Base-by-base conservation (phyloP, 2,888 invertebrate species). In the Drosophila koepferae region DNA sequence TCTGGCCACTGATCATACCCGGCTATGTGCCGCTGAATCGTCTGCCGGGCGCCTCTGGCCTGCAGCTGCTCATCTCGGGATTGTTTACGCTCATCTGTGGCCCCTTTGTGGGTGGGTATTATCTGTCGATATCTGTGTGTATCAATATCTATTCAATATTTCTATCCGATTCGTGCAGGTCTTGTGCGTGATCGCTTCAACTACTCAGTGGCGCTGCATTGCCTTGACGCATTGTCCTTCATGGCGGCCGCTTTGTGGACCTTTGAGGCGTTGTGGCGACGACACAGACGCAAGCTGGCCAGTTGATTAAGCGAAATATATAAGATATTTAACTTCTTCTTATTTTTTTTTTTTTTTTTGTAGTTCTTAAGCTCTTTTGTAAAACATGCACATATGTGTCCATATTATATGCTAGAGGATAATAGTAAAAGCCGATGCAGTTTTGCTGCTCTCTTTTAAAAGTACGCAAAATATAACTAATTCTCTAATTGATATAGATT, bases 1-100 rank as follows among this genome's bases (percentile, higher is more conserved):
- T 96, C 85, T 96, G 96, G 95, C 95, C 96, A 0, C 92, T 96
- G 6, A 96, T 96, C 14, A 96, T 96, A 81, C 96, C 96, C 3
- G 94, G 95, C 0, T 95, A 96, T 86, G 96, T 96, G 48, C 95
- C 96, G 0, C 89, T 96, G 16, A 95, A 95, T 73, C 94, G 95
- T 67, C 90, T 96, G 68, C 96, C 96, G 0, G 96, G 95, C 12
- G 96, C 96, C 3, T 94, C 95, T 0, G 96, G 96, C 1, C 93
- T 96, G 54, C 96, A 96, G 87, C 91, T 96, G 43, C 92, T 96
- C 10, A 95, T 95, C 54, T 95, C 95, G 81, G 96, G 96, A 1
- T 91, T 96, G 5, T 94, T 95, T 14, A 95, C 95, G 66, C 91
- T 96, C 5, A 72, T 93, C 0, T 90, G 95, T 31, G 96, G 96